Conservation (phyloP, 1,140 invertebrate species). For the Phymorhynchus buccinoides region DNA sequence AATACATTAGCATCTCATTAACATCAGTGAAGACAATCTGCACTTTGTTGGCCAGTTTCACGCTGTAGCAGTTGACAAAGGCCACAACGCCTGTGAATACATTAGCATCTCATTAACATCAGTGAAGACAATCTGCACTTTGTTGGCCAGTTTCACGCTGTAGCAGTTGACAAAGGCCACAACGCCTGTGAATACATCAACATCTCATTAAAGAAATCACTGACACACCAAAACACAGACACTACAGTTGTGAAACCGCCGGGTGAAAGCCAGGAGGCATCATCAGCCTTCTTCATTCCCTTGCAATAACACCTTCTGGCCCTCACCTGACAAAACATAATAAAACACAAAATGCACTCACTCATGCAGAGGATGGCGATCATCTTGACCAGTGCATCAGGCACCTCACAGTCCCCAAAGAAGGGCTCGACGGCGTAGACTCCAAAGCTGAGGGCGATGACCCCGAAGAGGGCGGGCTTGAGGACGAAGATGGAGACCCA, state of each 20-base stretch:
- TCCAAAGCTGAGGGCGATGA: conserved; percentile 92
- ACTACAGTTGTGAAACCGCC: too few species aligned
- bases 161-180: conserved; percentile 91
- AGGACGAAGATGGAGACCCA: conserved; percentile 80
- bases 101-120: too few species aligned
- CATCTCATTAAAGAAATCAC: too few species aligned
- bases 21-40: conserved; percentile 68
- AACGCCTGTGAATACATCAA: conserved; percentile 51
- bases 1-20: neutral
- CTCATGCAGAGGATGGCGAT: conserved; percentile 60
- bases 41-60: too few species aligned
- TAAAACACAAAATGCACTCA: conserved; percentile 40
- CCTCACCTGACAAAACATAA: neutral
- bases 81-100: conserved; percentile 77
- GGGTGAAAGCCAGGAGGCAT: too few species aligned
- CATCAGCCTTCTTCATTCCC: too few species aligned
- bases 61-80: conserved; percentile 89
- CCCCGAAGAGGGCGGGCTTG: conserved; percentile 84
- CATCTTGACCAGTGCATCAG: conserved; percentile 53
- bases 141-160: conserved; percentile 87
- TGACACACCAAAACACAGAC: too few species aligned
- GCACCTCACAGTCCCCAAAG: conserved; percentile 76
- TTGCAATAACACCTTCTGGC: neutral
- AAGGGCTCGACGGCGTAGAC: conserved; percentile 92
- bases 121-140: too few species aligned